Evolutionary conservation across 2,113 vertebrate genomes (phyloP).

Genomic region (Charadrius vociferus): DNA sequence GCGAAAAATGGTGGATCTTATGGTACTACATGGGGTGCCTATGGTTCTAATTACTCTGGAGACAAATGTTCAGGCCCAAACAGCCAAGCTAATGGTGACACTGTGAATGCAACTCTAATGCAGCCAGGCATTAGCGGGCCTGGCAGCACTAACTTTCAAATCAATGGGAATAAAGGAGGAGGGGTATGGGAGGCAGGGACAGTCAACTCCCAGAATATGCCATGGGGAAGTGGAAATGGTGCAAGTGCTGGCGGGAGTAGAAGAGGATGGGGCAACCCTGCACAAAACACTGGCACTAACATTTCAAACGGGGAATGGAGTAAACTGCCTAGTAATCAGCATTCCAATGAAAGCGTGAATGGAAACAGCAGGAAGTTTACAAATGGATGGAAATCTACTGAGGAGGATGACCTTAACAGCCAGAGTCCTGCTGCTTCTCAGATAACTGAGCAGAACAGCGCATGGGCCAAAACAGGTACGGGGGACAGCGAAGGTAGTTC

Average conservation of each 20-base stretch:
- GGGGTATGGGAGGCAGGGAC: slow-evolving; percentile 88
- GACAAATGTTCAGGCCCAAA: slow-evolving; percentile 87
- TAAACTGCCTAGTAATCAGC: slow-evolving; percentile 84
- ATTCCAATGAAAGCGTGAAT: slow-evolving; percentile 79
- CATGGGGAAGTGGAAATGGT: slow-evolving; percentile 81
- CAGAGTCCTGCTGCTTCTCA: slow-evolving; percentile 69
- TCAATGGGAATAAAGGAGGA: slow-evolving; percentile 82
- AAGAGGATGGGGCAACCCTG: slow-evolving; percentile 86
- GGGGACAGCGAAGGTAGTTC: slow-evolving; percentile 87
- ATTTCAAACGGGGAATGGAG: slow-evolving; percentile 88
- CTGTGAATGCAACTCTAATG: slow-evolving; percentile 97
- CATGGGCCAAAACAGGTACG: slow-evolving; percentile 81
- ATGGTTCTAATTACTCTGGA: slow-evolving; percentile 87
- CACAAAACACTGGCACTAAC: slow-evolving; percentile 80
- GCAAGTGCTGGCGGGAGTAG: slow-evolving; percentile 79
- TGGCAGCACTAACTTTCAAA: slow-evolving; percentile 86
- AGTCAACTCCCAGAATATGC: slow-evolving; percentile 75
- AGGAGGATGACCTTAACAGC: slow-evolving; percentile 85
- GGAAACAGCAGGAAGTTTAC: slow-evolving; percentile 84
- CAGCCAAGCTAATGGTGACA: slow-evolving; percentile 89
- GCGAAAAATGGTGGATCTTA: slow-evolving; percentile 82
- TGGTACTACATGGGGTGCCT: slow-evolving; percentile 88
- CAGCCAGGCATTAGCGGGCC: slow-evolving; percentile 85
- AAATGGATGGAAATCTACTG: slow-evolving; percentile 91
- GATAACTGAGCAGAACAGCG: slow-evolving; percentile 70